Percentiles rank a stretch among this genome's conserved stretches.
phyloP scores from a whole-genome alignment of 2,797 vertebrate species.

The Muscicapa striata region DNA sequence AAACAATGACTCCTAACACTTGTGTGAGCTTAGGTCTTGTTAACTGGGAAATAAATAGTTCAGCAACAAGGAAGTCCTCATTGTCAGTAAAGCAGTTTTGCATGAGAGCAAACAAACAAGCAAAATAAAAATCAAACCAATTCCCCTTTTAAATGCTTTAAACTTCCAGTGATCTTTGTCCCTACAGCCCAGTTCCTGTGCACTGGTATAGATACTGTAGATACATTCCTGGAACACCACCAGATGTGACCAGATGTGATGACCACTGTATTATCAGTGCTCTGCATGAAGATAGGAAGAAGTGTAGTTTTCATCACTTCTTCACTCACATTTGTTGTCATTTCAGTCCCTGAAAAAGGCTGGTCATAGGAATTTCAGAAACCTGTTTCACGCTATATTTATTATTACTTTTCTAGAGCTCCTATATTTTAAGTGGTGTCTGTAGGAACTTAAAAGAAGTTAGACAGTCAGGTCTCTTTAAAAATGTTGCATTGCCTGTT shows the following conservation, averaged over 20 bases:
- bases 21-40: not conserved
- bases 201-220: not conserved
- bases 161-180: not conserved
- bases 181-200: not conserved
- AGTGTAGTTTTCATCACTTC: not conserved
- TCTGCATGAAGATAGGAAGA: not conserved
- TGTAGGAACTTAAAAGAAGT: not conserved
- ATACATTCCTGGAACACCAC: not conserved
- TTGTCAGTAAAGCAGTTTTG: not conserved
- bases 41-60: not conserved
- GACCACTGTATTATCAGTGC: not conserved
- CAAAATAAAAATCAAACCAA: not conserved
- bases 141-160: not conserved
- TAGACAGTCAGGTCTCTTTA: not conserved
- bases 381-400: not conserved
- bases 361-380: not conserved
- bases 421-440: not conserved
- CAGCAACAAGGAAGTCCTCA: not conserved
- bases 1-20: constrained; percentile 17
- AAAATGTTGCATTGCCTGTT: not conserved
- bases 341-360: not conserved
- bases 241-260: not conserved
- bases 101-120: not conserved
- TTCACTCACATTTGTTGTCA: not conserved
- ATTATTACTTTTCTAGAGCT: not conserved